A percentile compares a stretch with the other conserved stretches of the same genome.
These are phyloP conservation scores for Nipponia nippon DNA, from an alignment of 2,113 vertebrate genomes.

Conservation along the genomic window DNA sequence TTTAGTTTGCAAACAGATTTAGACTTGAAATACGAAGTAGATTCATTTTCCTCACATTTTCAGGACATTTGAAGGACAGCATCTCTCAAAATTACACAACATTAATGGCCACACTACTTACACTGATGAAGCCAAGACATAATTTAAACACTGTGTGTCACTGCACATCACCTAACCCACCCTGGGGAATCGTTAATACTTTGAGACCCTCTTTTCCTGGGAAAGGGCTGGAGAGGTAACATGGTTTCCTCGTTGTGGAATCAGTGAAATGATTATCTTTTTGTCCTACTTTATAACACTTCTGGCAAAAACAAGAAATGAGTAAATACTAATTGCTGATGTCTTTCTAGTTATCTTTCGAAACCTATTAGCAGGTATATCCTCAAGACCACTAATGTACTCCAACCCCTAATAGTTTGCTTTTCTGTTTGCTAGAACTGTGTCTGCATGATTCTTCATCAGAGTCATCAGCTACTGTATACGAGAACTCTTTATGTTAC, in stretches of 20 bases:
- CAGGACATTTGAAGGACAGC: not conserved
- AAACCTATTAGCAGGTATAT: not conserved
- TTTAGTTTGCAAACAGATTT: not conserved
- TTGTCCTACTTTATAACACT: not conserved
- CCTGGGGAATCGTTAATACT: not conserved
- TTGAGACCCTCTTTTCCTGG: not conserved
- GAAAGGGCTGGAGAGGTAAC: not conserved
- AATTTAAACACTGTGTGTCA: not conserved
- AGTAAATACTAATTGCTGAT: not conserved
- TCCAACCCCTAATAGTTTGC: not conserved
- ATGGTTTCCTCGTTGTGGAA: not conserved
- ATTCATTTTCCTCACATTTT: not conserved
- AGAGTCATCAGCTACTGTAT: not conserved
- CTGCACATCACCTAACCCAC: not conserved
- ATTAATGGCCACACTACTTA: not conserved
- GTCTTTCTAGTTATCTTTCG: not conserved
- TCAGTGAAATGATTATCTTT: not conserved
- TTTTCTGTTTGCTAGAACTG: not conserved
- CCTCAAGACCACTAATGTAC: not conserved
- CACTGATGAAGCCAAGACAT: not conserved
- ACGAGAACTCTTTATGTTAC: not conserved
- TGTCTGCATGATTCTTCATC: not conserved
- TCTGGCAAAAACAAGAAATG: not conserved
- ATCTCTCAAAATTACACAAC: not conserved
- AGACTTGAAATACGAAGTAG: not conserved